phyloP scores from a whole-genome alignment of 1,140 invertebrate species.

The Temnothorax curvispinosus region DNA sequence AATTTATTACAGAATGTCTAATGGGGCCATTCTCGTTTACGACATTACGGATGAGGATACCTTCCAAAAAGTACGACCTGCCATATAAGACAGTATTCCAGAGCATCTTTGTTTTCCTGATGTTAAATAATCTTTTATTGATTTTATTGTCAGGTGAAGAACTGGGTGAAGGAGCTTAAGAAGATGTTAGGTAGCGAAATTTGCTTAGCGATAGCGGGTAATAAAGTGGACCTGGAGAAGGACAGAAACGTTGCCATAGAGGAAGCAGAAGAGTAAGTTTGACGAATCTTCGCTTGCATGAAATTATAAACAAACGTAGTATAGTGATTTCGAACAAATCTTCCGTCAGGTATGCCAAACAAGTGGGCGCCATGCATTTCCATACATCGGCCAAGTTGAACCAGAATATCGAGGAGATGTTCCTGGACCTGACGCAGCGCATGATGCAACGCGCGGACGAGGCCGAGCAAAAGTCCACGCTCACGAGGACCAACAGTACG shows the following conservation, averaged over 20 bases:
- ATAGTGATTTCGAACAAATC: background rate
- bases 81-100: background rate
- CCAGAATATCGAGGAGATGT: slow-evolving; percentile 96
- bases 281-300: background rate
- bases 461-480: slow-evolving; percentile 83
- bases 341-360: slow-evolving; percentile 91
- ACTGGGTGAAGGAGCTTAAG: slow-evolving; percentile 98
- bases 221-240: slow-evolving; percentile 98
- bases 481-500: slow-evolving; percentile 86
- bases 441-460: slow-evolving; percentile 88
- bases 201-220: slow-evolving; percentile 97
- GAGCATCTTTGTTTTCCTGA: background rate
- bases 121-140: background rate
- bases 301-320: background rate
- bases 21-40: slow-evolving; percentile 99
- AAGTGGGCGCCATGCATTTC: slow-evolving; percentile 97
- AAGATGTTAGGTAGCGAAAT: slow-evolving; percentile 98
- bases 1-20: slow-evolving; percentile 98
- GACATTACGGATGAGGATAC: slow-evolving; percentile 99
- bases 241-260: slow-evolving; percentile 93
- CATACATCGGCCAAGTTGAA: slow-evolving; percentile 98
- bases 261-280: slow-evolving; percentile 94
- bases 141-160: slow-evolving; percentile 91
- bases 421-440: slow-evolving; percentile 92
- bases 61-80: slow-evolving; percentile 94